phyloP scores from a whole-genome alignment of 2,113 vertebrate genomes.

The Epinephelus fuscoguttatus region DNA sequence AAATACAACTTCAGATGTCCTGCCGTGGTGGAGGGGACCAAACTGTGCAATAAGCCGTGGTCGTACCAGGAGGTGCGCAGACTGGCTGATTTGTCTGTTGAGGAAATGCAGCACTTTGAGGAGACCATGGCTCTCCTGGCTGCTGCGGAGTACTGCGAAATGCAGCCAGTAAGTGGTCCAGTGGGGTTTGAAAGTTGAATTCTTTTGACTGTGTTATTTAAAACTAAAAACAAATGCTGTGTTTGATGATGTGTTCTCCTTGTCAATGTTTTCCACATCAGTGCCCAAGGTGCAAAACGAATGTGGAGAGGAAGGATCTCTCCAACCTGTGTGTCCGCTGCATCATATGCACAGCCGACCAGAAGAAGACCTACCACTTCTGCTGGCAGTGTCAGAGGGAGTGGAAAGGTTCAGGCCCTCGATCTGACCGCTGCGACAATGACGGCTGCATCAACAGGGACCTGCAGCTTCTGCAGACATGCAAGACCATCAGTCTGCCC shows the following conservation, averaged over 20 bases:
- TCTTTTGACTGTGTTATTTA: neutral
- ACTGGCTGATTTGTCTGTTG: conserved; percentile 67
- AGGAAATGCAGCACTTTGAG: conserved; percentile 79
- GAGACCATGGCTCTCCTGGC: conserved; percentile 66
- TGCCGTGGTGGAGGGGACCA: conserved; percentile 52
- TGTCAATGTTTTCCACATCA: neutral
- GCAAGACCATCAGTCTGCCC: conserved; percentile 20
- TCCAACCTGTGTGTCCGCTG: conserved; percentile 58
- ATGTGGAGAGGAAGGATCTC: conserved; percentile 24
- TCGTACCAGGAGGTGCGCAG: conserved; percentile 75
- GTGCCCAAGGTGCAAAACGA: conserved; percentile 50
- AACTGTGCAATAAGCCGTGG: conserved; percentile 65
- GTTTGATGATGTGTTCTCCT: neutral
- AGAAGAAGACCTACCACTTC: conserved; percentile 57
- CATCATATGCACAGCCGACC: conserved; percentile 41
- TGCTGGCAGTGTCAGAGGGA: conserved; percentile 79
- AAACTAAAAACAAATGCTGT: neutral
- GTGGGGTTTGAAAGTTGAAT: neutral
- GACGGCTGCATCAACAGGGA: conserved; percentile 62
- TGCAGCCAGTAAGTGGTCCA: conserved; percentile 53
- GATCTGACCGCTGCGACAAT: conserved; percentile 62
- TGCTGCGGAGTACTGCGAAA: conserved; percentile 66
- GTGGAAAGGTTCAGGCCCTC: conserved; percentile 69
- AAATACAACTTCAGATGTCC: conserved; percentile 76
- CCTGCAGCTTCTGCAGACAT: conserved; percentile 44